These are phyloP conservation scores for Cynopterus brachyotis DNA, from an alignment of 2,113 vertebrate species.

Conservation along the genomic window DNA sequence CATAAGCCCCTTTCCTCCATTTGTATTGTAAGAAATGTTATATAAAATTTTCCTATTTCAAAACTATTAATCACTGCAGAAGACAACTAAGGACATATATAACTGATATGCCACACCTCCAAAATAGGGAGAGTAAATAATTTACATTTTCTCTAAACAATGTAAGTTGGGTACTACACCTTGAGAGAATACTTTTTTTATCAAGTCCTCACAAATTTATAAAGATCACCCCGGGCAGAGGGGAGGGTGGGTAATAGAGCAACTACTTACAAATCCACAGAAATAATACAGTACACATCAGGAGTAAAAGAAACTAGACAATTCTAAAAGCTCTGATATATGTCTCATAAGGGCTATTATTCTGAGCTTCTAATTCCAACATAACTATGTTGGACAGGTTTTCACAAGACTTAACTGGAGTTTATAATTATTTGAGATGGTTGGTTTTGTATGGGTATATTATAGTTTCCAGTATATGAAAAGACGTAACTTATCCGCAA, in stretches of 20 bases:
- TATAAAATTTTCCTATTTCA: background rate
- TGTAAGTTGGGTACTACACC: background rate
- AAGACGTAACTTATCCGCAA: background rate
- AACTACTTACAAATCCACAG: background rate
- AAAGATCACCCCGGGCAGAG: background rate
- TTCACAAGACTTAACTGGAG: background rate
- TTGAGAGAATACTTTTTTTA: background rate
- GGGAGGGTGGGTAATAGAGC: background rate
- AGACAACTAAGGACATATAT: background rate
- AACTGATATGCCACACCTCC: background rate
- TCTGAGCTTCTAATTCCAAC: conserved; percentile 36
- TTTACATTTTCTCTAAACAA: background rate
- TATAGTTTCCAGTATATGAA: background rate
- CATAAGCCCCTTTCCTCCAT: background rate
- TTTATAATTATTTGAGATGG: background rate
- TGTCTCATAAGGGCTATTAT: background rate
- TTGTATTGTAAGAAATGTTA: background rate
- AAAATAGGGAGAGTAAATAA: background rate
- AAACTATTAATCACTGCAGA: conserved; percentile 5
- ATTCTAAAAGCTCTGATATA: background rate
- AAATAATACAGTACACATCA: background rate
- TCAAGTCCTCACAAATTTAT: background rate
- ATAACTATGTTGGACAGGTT: background rate
- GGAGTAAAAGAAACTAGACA: background rate
- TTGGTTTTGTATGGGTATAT: background rate